Base-by-base conservation (phyloP, 2,797 vertebrate genomes). In the Spinus pinus region DNA sequence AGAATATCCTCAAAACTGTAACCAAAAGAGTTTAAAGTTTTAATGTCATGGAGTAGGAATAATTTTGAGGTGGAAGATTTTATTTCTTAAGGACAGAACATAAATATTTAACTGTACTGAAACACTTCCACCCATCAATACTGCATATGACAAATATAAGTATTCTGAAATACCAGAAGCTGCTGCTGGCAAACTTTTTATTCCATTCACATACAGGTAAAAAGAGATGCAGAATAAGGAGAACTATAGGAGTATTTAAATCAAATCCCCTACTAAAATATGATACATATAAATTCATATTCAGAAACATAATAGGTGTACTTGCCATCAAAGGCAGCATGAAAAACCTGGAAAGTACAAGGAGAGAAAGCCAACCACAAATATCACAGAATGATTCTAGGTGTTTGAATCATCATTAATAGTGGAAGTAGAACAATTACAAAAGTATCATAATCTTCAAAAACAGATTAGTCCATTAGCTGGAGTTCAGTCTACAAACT, bases 1-100 rank as follows among this genome's bases (percentile, higher is more conserved):
- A 98, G 97, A 97, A 99, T 98, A 98, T 98, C 99, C 96, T 99
- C 98, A 96, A 99, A 98, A 97, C 99, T 99, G 97, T 51, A 96
- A 81, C 65, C 78, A 94, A 96, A 88, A 97, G 62, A 94, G 94
- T 94, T 88, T 88, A 82, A 91, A 93, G 61, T 86, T 95, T 96
- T 93, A 96, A 96, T 83, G 33, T 85, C 58, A 95, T 22, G 28
- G 41, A 79, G 25, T 14, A 70, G 25, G 69, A 96, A 89, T 51
- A 51, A 87, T 44, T 77, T 79, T 89, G 85, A 93, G 51, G 81
- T 56, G 90, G 73, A 88, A 44, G 46, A 74, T 33, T 75, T 75
- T 53, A 46, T 85, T 80, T 88, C 50, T 57, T 51, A 83, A 65
- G 39, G 37, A 81, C 6, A 83, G 28, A 80, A 90, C 57, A 81